A percentile compares a stretch with the other conserved stretches of the same genome.
phyloP scores from a whole-genome alignment of 2,113 vertebrate genomes.

The Actinemys pallida region DNA sequence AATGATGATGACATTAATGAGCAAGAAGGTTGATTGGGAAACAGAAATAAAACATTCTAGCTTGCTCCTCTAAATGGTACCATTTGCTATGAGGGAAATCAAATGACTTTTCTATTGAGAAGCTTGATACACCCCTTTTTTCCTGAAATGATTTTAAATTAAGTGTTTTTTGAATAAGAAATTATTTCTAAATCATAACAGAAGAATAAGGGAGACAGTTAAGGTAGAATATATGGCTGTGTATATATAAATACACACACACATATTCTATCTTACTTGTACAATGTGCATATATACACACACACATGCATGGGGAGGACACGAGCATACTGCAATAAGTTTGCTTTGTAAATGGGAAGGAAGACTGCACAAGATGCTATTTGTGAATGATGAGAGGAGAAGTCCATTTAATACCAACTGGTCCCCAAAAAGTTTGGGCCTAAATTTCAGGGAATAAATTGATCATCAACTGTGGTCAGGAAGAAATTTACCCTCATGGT shows the following conservation, averaged over 20 bases:
- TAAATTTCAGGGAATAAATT: not conserved
- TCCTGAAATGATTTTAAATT: slow-evolving; percentile 49
- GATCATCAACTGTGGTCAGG: not conserved
- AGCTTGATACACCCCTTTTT: not conserved
- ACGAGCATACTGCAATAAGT: not conserved
- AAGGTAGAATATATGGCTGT: too few relatives aligned
- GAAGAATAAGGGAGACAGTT: not conserved
- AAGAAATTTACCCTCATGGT: not conserved
- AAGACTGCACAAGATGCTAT: not conserved
- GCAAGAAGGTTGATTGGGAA: slow-evolving; percentile 26
- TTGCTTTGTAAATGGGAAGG: not conserved
- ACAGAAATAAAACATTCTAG: slow-evolving; percentile 10
- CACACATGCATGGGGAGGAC: not conserved
- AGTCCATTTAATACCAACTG: not conserved
- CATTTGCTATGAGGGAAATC: slow-evolving; percentile 49
- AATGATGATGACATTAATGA: slow-evolving; percentile 49
- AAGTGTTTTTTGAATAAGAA: not conserved
- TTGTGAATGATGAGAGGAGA: not conserved
- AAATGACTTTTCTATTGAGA: slow-evolving; percentile 39
- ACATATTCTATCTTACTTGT: too few relatives aligned
- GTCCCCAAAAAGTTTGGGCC: not conserved
- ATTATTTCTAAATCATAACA: slow-evolving; percentile 15
- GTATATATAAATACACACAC: too few relatives aligned
- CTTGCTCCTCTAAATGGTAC: slow-evolving; percentile 31
- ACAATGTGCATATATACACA: not conserved